Evolutionary conservation across 2,888 invertebrate genomes (phyloP), one percentile per base, ranked within the genome.

Genomic region (Pimpla rufipes): DNA sequence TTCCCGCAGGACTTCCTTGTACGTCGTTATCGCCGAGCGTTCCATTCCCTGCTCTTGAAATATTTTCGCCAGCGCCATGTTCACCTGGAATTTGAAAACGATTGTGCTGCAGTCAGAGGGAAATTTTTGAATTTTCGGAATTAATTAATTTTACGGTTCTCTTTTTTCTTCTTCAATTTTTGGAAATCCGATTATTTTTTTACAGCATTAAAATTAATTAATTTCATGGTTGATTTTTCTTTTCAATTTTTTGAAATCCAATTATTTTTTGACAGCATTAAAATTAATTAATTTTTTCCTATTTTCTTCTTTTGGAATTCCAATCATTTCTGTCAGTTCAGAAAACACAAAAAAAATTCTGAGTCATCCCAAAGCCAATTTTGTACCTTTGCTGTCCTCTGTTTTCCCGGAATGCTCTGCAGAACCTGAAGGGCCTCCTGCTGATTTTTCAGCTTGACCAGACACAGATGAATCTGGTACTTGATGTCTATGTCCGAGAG

Each of bases 1-100:
- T 88, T 96, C 96, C 85, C 96, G 94, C 66, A 98, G 91, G 10
- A 97, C 97, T 93, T 97, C 97, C 91, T 97, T 97, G 91, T 96
- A 97, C 40, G 96, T 96, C 1, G 96, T 94, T 68, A 96, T 95
- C 0, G 97, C 97, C 16, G 96, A 96, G 70, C 96, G 93, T 87
- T 96, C 96, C 94, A 95, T 95, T 11, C 96, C 96, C 77, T 94
- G 94, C 84, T 96, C 95, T 87, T 95, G 95, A 87, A 96, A 96
- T 86, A 97, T 94, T 90, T 96, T 96, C 5, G 96, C 97, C 73
- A 97, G 92, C 11, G 97, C 95, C 95, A 97, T 95, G 90, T 97
- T 97, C 3, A 93, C 89, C 92, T 92, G 18, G 13, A n/a, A 42
- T 42, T 16, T 37, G 1, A 11, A 64, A 18, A 64, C 8, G 29